Base-by-base conservation (phyloP, 2,113 vertebrate genomes). In the Isurus oxyrinchus region DNA sequence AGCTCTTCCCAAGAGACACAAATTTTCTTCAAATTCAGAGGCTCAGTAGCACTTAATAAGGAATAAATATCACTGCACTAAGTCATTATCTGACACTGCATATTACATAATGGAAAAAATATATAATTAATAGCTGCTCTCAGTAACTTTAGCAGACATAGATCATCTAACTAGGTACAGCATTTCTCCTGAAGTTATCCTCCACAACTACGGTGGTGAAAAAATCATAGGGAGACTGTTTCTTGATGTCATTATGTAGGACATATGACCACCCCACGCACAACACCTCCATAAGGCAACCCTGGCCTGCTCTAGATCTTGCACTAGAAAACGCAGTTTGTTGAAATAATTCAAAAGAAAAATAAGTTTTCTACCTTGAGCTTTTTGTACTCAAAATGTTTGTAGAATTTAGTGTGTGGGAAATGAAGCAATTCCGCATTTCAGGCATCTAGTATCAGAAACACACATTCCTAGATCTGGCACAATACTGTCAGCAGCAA, bases 51-150 rank as follows among this genome's bases (percentile, higher is more conserved):
- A 94, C 59, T 94, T 94, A 66, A 94, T 94, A 66, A 63, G 90
- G 59, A 94, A 66, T 94, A 94, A 94, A 94, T 94, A 94, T 94
- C 90, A 94, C 59, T n/a, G 16, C 57, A 93, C 57, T 63, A 93
- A 93, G 90, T 93, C 90, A 63, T 93, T 63, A n/a, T 35, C 90
- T 93, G 90, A 63, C 90, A 93, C 90, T 94, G 59, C 90, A 94
- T 94, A 94, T 63, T 94, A 63, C 90, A 94, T 94, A 94, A 94
- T 61, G 61, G 35, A 63, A 44, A 94, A 91, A 23, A 94, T 49
- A 94, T 94, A 66, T 94, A 94, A 94, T 94, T 94, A 94, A 63
- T 63, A 40, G 16, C 59, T 63, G 59, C 23, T 94, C 90, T 40
- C 19, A 6, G 90, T 61, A 94, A 94, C 90, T 63, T 90, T 40